These are phyloP conservation scores for Rhinichthys osculus DNA, from an alignment of 2,797 vertebrate genomes.

Conservation along the genomic window DNA sequence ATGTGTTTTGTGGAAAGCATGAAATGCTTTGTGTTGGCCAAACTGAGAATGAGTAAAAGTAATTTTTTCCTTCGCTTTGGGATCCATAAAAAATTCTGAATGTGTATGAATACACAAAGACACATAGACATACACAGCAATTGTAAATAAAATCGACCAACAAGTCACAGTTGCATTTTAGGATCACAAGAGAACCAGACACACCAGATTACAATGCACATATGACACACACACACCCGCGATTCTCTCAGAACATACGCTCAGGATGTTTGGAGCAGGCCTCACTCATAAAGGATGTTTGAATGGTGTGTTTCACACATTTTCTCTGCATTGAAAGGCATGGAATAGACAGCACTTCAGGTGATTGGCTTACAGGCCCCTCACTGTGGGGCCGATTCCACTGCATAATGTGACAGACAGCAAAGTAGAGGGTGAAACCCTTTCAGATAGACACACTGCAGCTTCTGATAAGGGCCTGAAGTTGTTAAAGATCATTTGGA, in stretches of 20 bases:
- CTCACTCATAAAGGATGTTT: slow-evolving; percentile 34
- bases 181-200: slow-evolving; percentile 24
- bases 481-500: background rate
- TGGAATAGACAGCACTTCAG: slow-evolving; percentile 31
- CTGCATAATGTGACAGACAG: slow-evolving; percentile 12
- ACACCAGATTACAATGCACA: slow-evolving; percentile 15
- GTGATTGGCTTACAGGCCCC: slow-evolving; percentile 28
- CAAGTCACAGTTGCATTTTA: slow-evolving; percentile 9
- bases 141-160: slow-evolving; percentile 38
- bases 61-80: slow-evolving; percentile 8
- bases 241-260: slow-evolving; percentile 12
- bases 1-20: slow-evolving; percentile 14
- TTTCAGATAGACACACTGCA: background rate
- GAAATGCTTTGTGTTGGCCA: slow-evolving; percentile 15
- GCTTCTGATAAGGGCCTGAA: slow-evolving; percentile 9
- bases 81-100: background rate
- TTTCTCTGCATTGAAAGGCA: slow-evolving; percentile 36
- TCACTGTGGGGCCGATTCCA: background rate
- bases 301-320: slow-evolving; percentile 50
- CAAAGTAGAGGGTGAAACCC: slow-evolving; percentile 14
- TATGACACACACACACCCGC: background rate
- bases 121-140: background rate
- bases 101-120: background rate
- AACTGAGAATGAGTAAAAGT: slow-evolving; percentile 17
- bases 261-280: slow-evolving; percentile 14